Base-by-base conservation (phyloP, 2,113 vertebrate species). In the Hemiscyllium ocellatum region DNA sequence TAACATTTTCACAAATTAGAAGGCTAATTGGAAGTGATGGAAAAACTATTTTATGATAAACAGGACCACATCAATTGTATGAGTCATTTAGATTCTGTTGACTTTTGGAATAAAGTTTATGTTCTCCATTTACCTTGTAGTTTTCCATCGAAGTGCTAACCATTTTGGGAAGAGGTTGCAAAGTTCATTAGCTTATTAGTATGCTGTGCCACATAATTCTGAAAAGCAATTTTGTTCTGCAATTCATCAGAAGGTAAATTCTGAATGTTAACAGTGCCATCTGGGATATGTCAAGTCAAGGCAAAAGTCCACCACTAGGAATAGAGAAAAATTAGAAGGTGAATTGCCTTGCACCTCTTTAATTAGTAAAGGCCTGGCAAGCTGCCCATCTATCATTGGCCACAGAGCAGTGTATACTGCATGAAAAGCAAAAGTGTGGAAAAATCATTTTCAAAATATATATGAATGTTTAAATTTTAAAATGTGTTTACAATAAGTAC, bases 181-280 rank as follows among this genome's bases (percentile, higher is more conserved):
- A 72, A 29, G 42, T 20, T 13, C 42, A 26, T 76, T 72, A 8
- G 5, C 26, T 90, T 52, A 76, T 95, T 13, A 22, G 68, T 42
- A 22, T 72, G 68, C 22, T 50, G n/a, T 33, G 22, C 29, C 19
- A 42, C 65, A 3, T 69, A 69, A 95, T 72, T 19, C 47, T 70
- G 68, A 26, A 95, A 72, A 72, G 93, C 37, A 50, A 4, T 42
- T 72, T 72, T 70, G 68, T 29, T 70, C 68, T 95, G 37, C 50
- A 95, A 95, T 69, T 50, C 7, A 70, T 95, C 68, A 95, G 20
- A 6, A 72, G 93, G 22, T 95, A 95, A 95, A 42, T 70, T 95
- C 37, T 29, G 20, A 65, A 50, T 26, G 4, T 42, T 69, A 29
- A 65, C 33, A 12, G 2, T 69, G 42, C 68, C 68, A 95, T 72